Percentiles rank a stretch among this genome's conserved stretches.
Conservation (phyloP, 2,113 vertebrate genomes). For the Daubentonia madagascariensis region DNA sequence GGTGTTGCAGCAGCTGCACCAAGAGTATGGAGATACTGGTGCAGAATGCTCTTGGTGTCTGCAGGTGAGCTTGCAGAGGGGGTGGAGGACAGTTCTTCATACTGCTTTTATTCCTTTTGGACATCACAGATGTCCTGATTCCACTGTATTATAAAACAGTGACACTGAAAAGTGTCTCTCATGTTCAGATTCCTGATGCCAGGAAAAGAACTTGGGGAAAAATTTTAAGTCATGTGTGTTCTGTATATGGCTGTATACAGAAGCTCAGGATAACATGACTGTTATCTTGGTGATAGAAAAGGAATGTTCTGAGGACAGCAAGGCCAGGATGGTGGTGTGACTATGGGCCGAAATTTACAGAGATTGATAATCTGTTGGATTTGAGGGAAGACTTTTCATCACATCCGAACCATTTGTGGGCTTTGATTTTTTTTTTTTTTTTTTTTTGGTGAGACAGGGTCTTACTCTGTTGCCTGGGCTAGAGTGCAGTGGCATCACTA, state of each 20-base stretch:
- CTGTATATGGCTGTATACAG: neutral
- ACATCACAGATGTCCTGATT: conserved; percentile 92
- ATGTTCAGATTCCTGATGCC: neutral
- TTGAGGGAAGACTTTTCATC: neutral
- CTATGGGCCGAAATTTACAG: neutral
- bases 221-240: neutral
- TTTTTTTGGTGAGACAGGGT: neutral
- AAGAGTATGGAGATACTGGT: neutral
- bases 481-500: no score
- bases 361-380: neutral
- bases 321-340: neutral
- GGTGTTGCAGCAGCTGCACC: neutral
- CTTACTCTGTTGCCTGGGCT: no score
- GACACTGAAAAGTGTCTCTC: neutral
- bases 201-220: neutral
- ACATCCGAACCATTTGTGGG: neutral
- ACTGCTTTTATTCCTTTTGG: conserved; percentile 93
- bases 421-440: neutral
- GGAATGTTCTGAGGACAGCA: neutral
- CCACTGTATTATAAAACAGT: conserved; percentile 93
- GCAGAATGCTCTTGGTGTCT: neutral
- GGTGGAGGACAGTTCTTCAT: conserved; percentile 91
- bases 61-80: conserved; percentile 92
- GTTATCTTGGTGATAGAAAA: neutral
- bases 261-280: neutral